Percentiles rank a stretch among this genome's conserved stretches.
Evolutionary conservation across 2,888 invertebrate species (phyloP).

Genomic region (Aporophyla lueneburgensis): DNA sequence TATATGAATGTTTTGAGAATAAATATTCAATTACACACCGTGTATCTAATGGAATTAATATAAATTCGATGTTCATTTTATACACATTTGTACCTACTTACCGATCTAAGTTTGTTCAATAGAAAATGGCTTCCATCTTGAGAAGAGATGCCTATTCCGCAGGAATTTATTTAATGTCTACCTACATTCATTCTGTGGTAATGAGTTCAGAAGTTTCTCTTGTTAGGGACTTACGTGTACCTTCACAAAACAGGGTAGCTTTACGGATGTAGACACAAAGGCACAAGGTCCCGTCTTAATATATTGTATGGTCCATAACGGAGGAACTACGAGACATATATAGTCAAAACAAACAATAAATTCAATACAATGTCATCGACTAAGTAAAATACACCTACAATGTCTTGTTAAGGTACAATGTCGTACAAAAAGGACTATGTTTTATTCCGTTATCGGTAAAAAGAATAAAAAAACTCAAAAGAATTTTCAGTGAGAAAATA

Average conservation of each 20-base stretch:
- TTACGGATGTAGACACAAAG: constrained; percentile 49
- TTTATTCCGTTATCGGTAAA: constrained; percentile 66
- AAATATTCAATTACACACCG: constrained; percentile 44
- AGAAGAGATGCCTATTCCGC: constrained; percentile 16
- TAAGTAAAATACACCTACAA: constrained; percentile 67
- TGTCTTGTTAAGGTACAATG: constrained; percentile 53
- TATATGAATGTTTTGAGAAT: constrained; percentile 40
- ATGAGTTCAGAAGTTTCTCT: constrained; percentile 60
- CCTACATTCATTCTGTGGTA: constrained; percentile 43
- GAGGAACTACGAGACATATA: constrained; percentile 44
- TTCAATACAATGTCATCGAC: constrained; percentile 64
- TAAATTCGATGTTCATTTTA: constrained; percentile 16
- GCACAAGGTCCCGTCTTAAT: constrained; percentile 53
- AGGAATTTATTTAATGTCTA: constrained; percentile 35
- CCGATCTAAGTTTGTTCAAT: constrained; percentile 12
- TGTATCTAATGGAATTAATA: constrained; percentile 36
- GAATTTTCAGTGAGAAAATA: constrained; percentile 85
- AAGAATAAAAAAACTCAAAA: constrained; percentile 74
- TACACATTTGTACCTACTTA: constrained; percentile 32
- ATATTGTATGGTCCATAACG: constrained; percentile 42
- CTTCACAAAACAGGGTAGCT: constrained; percentile 44
- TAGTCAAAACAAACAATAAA: constrained; percentile 65
- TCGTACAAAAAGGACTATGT: constrained; percentile 53
- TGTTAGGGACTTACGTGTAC: constrained; percentile 38
- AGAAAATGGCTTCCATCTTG: constrained; percentile 3